A percentile compares a stretch with the other conserved stretches of the same genome.
These are phyloP conservation scores for Falco novaeseelandiae DNA, from an alignment of 2,797 vertebrate species.

Conservation along the genomic window DNA sequence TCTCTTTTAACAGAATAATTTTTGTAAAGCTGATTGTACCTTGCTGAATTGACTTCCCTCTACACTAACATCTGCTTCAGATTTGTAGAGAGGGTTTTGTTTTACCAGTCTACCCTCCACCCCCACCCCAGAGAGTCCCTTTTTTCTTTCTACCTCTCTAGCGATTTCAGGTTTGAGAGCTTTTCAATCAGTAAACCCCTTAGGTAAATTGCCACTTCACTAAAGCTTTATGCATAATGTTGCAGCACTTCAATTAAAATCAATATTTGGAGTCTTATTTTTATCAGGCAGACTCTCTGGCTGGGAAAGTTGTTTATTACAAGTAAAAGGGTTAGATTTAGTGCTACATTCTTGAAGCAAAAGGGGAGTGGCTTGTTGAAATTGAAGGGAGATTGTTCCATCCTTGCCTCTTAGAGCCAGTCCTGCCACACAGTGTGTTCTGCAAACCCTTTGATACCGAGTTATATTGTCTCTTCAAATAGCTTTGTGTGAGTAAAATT, in stretches of 20 bases:
- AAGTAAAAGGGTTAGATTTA: conserved; percentile 61
- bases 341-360: conserved; percentile 9
- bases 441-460: not conserved
- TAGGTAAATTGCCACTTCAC: conserved; percentile 90
- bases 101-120: conserved; percentile 57
- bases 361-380: conserved; percentile 23
- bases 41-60: conserved; percentile 73
- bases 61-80: conserved; percentile 75
- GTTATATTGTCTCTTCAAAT: not conserved
- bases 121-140: not conserved
- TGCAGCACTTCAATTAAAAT: conserved; percentile 91
- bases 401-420: not conserved
- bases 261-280: conserved; percentile 82
- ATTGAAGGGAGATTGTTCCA: not conserved
- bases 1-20: conserved; percentile 76
- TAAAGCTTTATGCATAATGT: conserved; percentile 86
- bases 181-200: conserved; percentile 86
- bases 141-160: conserved; percentile 61
- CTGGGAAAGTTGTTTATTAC: conserved; percentile 69
- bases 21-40: conserved; percentile 74
- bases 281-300: conserved; percentile 75
- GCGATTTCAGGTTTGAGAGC: conserved; percentile 80
- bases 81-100: conserved; percentile 73
- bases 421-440: not conserved
- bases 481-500: not conserved